Percentiles rank a stretch among this genome's conserved stretches.
These are phyloP conservation scores for Trinorchestia longiramus DNA, from an alignment of 1,140 invertebrate genomes.

Conservation along the genomic window DNA sequence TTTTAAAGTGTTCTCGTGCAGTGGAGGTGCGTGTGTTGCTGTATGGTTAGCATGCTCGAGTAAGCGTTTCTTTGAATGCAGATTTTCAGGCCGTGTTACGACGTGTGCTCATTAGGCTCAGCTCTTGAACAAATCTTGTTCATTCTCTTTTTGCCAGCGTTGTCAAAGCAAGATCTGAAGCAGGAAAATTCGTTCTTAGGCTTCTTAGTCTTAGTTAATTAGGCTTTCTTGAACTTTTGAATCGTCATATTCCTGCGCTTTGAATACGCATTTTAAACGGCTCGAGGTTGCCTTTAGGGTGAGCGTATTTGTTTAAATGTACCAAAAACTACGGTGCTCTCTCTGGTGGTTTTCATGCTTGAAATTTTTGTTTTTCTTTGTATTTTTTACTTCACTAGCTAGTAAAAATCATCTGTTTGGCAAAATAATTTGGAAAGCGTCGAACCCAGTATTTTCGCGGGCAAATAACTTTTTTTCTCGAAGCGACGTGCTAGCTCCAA, in stretches of 20 bases:
- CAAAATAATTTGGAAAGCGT: background rate
- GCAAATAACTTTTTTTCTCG: background rate
- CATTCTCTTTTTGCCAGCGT: background rate
- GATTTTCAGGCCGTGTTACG: background rate
- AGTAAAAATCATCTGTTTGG: background rate
- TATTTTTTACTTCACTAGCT: background rate
- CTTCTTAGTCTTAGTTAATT: background rate
- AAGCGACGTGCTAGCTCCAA: background rate
- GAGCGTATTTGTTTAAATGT: background rate
- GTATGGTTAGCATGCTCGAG: background rate
- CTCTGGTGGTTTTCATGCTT: background rate
- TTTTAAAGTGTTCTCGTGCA: background rate
- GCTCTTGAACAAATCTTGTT: background rate
- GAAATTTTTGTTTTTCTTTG: background rate
- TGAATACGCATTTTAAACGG: background rate
- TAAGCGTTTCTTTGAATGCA: background rate
- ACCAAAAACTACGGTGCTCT: background rate
- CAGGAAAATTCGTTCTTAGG: background rate
- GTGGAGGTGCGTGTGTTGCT: background rate
- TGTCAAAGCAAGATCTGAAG: background rate
- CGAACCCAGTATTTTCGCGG: background rate
- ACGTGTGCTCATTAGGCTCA: background rate
- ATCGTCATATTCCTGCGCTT: background rate
- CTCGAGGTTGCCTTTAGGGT: background rate
- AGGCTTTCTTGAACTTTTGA: background rate